These are phyloP conservation scores for Lampris incognitus DNA, from an alignment of 2,113 vertebrate species.

Conservation along the genomic window DNA sequence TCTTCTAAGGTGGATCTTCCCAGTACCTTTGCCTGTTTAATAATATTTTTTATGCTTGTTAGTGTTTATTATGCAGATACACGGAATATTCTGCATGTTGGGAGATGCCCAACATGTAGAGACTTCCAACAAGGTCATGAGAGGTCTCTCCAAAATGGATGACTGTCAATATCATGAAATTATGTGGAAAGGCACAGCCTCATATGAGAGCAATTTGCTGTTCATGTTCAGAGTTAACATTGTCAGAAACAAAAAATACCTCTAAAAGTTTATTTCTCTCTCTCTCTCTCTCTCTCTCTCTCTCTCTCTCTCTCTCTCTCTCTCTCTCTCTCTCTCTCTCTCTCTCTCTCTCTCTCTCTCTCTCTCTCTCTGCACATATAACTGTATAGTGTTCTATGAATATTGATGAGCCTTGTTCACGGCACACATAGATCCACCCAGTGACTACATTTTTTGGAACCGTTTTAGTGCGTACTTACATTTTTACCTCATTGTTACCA, in stretches of 20 bases:
- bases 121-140: conserved; percentile 54
- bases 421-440: conserved; percentile 48
- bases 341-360: background rate
- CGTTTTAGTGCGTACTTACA: conserved; percentile 48
- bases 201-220: conserved; percentile 70
- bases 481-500: conserved; percentile 63
- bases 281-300: background rate
- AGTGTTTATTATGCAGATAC: conserved; percentile 69
- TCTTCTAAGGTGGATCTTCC: conserved; percentile 67
- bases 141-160: conserved; percentile 49
- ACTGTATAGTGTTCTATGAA: too few species aligned
- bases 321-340: too few species aligned
- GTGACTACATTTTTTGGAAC: conserved; percentile 53
- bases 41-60: conserved; percentile 59
- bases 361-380: background rate
- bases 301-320: too few species aligned
- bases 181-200: conserved; percentile 44
- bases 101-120: conserved; percentile 27
- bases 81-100: conserved; percentile 41
- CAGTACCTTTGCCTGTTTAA: conserved; percentile 56
- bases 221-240: conserved; percentile 45
- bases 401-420: background rate
- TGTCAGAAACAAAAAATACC: conserved; percentile 45
- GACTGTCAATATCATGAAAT: conserved; percentile 64
- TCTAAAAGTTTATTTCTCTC: conserved; percentile 28